Percentiles rank a stretch among this genome's conserved stretches.
These are phyloP conservation scores for Bhutanitis thaidina DNA, from an alignment of 2,888 invertebrate species.

Conservation along the genomic window DNA sequence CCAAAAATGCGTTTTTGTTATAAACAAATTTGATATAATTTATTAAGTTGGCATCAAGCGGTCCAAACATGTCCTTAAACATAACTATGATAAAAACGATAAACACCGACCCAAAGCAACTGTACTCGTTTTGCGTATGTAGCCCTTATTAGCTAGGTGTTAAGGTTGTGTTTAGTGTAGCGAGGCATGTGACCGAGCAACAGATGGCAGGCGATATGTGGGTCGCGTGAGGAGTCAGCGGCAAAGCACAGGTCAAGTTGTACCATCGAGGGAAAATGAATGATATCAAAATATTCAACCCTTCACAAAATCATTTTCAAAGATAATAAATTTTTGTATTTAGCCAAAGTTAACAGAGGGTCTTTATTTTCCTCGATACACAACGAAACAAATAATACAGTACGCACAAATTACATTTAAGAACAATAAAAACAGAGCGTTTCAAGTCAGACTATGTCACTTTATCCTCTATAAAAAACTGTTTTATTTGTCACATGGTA, in stretches of 20 bases:
- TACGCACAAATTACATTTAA: slow-evolving; percentile 11
- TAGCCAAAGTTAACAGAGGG: no score
- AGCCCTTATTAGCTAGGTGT: slow-evolving; percentile 57
- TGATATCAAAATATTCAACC: no score
- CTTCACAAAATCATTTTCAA: no score
- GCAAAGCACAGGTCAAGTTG: slow-evolving; percentile 52
- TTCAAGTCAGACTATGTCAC: slow-evolving; percentile 15
- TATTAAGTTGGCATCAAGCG: slow-evolving; percentile 5
- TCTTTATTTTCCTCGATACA: background rate
- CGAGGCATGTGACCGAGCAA: slow-evolving; percentile 72
- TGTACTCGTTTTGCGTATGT: slow-evolving; percentile 29
- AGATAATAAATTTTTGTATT: background rate
- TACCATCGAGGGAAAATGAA: background rate
- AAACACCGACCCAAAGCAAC: slow-evolving; percentile 32
- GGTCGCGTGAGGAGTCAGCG: slow-evolving; percentile 63
- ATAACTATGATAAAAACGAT: background rate
- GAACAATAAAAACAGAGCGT: slow-evolving; percentile 3
- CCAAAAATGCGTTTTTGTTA: no score
- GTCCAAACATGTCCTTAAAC: slow-evolving; percentile 8
- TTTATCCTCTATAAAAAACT: no score
- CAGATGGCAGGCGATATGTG: slow-evolving; percentile 69
- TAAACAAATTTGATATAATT: no score
- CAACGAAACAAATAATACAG: slow-evolving; percentile 2
- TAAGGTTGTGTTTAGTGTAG: slow-evolving; percentile 70
- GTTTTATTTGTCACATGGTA: no score